Base-by-base conservation (phyloP, 2,797 vertebrate genomes). In the Lepus townsendii region DNA sequence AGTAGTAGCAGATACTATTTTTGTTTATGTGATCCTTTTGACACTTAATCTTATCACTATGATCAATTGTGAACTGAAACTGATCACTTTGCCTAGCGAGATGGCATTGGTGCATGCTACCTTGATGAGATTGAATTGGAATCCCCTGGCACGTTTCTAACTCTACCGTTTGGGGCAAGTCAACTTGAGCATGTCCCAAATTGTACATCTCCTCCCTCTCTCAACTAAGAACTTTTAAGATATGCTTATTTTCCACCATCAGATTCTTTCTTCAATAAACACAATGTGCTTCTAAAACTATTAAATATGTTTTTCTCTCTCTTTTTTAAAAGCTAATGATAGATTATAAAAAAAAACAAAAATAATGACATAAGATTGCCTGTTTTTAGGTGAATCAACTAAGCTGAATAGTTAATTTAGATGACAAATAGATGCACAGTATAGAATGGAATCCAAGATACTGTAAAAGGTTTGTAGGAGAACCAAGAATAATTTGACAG, bases 401-500 rank as follows among this genome's bases (percentile, higher is more conserved):
- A 78, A 79, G 65, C 1, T 47, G 13, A 95, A 88, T 14, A 62
- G 52, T 24, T 91, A 91, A 95, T 86, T 95, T 93, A 63, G 63
- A 54, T 62, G 91, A 85, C 30, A 86, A 72, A 26, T 35, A 27
- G n/a, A 75, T 12, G 12, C 54, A 27, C 4, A 68, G 1, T 47
- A 3, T 76, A 38, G 72, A 89, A 35, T 50, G 60, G 20, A 80
- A 68, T 63, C 24, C 4, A 65, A 26, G 65, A 76, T 83, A 78
- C 14, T 85, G 60, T 83, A 35, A 89, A 94, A 47, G 4, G 10
- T 60, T 94, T 97, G 69, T 90, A 90, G 91, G 27, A 76, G 30
- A 47, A 82, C 85, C 90, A 96, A 93, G 16, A 94, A 90, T 93
- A 96, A 95, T 52, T 91, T 91, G 14, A 73, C 13, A 7, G n/a